Evolutionary conservation across 1,140 invertebrate genomes (phyloP).

Genomic region (Saxidomus purpurata): DNA sequence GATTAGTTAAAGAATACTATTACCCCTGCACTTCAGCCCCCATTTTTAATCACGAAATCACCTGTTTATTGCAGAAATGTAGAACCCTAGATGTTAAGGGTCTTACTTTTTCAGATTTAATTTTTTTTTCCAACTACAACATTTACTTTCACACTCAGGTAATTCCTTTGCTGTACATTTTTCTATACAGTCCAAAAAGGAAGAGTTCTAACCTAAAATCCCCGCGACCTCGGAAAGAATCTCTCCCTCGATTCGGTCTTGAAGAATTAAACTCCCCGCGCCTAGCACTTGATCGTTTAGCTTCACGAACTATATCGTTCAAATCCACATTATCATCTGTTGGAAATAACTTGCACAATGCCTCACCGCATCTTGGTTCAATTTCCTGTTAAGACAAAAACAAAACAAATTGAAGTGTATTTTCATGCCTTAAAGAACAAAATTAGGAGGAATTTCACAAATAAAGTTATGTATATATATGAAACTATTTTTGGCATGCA

Average conservation of each 20-base stretch:
- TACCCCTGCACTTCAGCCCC: not conserved
- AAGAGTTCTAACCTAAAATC: conserved; percentile 77
- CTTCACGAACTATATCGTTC: conserved; percentile 94
- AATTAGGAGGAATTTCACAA: too few species aligned
- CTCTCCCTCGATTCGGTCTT: conserved; percentile 66
- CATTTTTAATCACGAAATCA: not conserved
- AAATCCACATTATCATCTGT: conserved; percentile 97
- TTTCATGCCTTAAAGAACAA: too few species aligned
- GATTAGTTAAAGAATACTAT: not conserved
- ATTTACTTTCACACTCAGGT: conserved; percentile 42
- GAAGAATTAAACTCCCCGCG: conserved; percentile 67
- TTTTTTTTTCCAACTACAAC: conserved; percentile 18
- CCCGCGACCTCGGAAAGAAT: conserved; percentile 68
- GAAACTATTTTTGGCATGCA: too few species aligned
- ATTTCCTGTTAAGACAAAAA: conserved; percentile 91
- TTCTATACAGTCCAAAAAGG: conserved; percentile 68
- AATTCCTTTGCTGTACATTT: conserved; percentile 57
- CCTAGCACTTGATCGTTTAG: conserved; percentile 84
- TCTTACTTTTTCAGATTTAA: not conserved
- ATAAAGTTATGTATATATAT: too few species aligned
- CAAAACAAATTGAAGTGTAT: too few species aligned
- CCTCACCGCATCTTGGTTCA: conserved; percentile 97
- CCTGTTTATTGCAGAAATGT: not conserved
- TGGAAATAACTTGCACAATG: conserved; percentile 97
- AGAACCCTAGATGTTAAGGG: not conserved